Evolutionary conservation across 2,797 vertebrate species (phyloP), one percentile per base, ranked within the genome.

Genomic region (Toxotes lorentzi): DNA sequence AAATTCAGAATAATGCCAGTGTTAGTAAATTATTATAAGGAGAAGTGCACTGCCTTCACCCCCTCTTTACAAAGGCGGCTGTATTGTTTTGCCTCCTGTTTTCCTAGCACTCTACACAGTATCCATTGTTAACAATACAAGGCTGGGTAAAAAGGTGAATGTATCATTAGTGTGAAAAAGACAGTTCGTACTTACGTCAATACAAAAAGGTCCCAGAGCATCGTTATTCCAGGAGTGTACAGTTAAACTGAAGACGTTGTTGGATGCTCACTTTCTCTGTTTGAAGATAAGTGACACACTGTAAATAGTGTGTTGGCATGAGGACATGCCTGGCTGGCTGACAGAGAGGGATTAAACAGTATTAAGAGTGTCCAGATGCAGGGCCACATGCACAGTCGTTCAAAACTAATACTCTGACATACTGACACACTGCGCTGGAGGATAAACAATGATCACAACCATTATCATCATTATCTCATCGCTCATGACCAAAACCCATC

Each of bases 331-430:
- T 83, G 81, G 76, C 64, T 10, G 47, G 73, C 73, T 86, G 88
- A 91, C 88, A 87, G 87, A 75, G 65, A 75, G 67, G 91, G 94
- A 94, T 95, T 94, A 95, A 91, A 87, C 75, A 53, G 93, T 77
- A 94, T 94, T 94, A 95, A 87, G 84, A 91, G 89, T 72, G 84
- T 93, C 90, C 92, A 94, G 94, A 94, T 95, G 92, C 87, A 88
- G 60, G 73, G 76, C 67, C 70, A 74, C 86, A 87, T 76, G 86
- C 87, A 90, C 80, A 90, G 86, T 84, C 24, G 40, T 76, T 89
- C 77, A 84, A 27, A 70, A 82, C 79, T 84, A 84, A 91, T 85
- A 76, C 83, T 69, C 73, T 58, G 30, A 87, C 86, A 89, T 75
- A 86, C 73, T 90, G 80, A 89, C 86, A 90, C 86, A 76, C 74